Evolutionary conservation across 30 jellyfish, hydroid and myxozoan genomes (phyloP), one percentile per base, ranked within the genome.

Genomic region (Euphysa ruthae): DNA sequence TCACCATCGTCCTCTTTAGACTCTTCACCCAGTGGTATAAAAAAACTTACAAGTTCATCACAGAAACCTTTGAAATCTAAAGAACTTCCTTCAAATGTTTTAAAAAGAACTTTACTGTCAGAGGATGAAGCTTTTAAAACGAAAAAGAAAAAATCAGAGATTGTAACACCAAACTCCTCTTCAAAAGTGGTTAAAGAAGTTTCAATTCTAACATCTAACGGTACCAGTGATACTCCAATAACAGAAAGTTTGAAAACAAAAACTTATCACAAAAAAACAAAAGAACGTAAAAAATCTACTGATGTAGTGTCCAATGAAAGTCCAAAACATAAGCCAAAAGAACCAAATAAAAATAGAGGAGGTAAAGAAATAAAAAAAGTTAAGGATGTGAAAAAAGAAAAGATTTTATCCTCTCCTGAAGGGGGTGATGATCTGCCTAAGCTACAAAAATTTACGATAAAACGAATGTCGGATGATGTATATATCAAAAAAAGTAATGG

Each of bases 381-480:
- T 21, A 16, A 22, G 12, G 50, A 56, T 16, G 70, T 23, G 25
- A 78, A 86, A 65, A 86, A 86, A 55, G 86, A 70, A 20, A 74
- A 73, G 14, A 81, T 49, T 46, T 46, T 29, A n/a, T 4, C 4
- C 3, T 29, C 60, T 46, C 8, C 4, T 46, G 18, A 25, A 2
- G 18, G 18, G 60, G 23, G 23, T n/a, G 61, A 63, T 4, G 93
- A 69, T 31, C 85, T 70, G 43, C 88, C 93, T 13, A 86, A 86
- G 74, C 82, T 86, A 23, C 93, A 79, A 38, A 78, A 78, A 70
- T 42, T 86, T 27, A 69, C 86, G 7, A 70, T 86, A 6, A 86
- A 72, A 58, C 73, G 96, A 43, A 86, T 86, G 22, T 64, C 96
- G 13, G 85, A 83, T 6, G 96, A 86, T 58, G 96, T 93, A 16